Percentiles rank a stretch among this genome's conserved stretches.
Conservation (phyloP, 2,113 vertebrate species). For the Mugil cephalus region DNA sequence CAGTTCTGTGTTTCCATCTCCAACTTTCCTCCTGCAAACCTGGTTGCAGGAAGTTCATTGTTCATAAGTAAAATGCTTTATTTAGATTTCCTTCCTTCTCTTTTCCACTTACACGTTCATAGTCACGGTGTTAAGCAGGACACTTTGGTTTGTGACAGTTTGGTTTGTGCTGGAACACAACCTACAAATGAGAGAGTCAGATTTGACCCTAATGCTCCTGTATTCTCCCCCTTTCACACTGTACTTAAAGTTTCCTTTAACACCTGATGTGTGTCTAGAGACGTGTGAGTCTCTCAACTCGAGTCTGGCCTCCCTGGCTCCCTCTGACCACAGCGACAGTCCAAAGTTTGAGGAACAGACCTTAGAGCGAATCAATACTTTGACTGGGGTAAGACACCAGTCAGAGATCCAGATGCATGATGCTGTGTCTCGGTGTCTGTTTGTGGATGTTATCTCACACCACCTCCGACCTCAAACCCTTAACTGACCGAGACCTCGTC, state of each 20-base stretch:
- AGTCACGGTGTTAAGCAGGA: neutral
- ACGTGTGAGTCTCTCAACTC: conserved; percentile 73
- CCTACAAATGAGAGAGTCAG: conserved; percentile 2
- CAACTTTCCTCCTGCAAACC: neutral
- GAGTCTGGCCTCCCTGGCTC: conserved; percentile 68
- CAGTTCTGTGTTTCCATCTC: neutral
- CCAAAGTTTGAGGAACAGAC: conserved; percentile 43
- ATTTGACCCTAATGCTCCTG: conserved; percentile 31
- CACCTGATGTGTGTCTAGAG: conserved; percentile 56
- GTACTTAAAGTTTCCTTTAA: conserved; percentile 56
- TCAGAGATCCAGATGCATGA: conserved; percentile 35
- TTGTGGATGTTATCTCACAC: conserved; percentile 21
- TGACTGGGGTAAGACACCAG: conserved; percentile 76
- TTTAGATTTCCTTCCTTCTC: conserved; percentile 16
- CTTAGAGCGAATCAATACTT: conserved; percentile 63
- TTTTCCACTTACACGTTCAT: neutral
- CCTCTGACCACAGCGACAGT: conserved; percentile 67
- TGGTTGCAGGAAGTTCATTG: conserved; percentile 2
- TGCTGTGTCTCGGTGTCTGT: conserved; percentile 43
- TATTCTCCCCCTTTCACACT: conserved; percentile 34
- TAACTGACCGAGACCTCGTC: neutral
- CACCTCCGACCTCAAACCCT: neutral
- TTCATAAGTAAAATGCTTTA: neutral
- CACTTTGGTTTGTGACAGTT: neutral
- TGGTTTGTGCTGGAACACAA: neutral